Conservation (phyloP, 2,113 vertebrate genomes). For the Rhipidura dahli region DNA sequence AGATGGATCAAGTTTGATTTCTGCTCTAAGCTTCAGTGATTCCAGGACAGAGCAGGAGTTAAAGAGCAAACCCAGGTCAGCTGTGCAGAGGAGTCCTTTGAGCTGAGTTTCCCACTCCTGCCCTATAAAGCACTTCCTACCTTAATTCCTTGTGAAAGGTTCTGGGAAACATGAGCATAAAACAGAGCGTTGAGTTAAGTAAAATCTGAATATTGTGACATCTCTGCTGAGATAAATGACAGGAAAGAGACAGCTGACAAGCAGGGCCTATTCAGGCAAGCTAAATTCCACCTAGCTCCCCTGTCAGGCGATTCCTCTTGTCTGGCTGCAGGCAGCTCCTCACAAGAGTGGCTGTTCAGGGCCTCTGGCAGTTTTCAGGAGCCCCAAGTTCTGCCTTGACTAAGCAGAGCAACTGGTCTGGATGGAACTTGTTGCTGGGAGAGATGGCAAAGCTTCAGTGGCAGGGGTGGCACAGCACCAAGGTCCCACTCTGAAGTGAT, state of each 20-base stretch:
- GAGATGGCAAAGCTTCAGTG: background rate
- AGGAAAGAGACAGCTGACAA: conserved; percentile 56
- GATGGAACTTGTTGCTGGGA: background rate
- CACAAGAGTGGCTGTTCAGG: background rate
- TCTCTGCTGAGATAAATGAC: conserved; percentile 30
- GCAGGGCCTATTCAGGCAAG: conserved; percentile 29
- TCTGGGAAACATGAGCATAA: conserved; percentile 34
- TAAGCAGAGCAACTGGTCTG: background rate
- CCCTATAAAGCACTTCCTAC: background rate
- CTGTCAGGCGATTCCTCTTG: conserved; percentile 7
- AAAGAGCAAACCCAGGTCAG: background rate
- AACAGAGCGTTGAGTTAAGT: conserved; percentile 31
- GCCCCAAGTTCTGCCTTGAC: background rate
- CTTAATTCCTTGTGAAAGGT: conserved; percentile 54
- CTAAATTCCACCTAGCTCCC: conserved; percentile 25
- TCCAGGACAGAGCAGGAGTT: background rate
- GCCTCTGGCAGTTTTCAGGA: background rate
- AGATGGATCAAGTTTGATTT: background rate
- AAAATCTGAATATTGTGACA: conserved; percentile 64
- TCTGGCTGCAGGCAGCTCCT: conserved; percentile 20
- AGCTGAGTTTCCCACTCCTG: conserved; percentile 29
- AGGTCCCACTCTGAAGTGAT: background rate
- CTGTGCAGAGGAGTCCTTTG: background rate
- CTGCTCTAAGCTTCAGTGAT: background rate
- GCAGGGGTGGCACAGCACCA: no score